phyloP scores from a whole-genome alignment of 1,140 invertebrate genomes.

The Chironomus tepperi region DNA sequence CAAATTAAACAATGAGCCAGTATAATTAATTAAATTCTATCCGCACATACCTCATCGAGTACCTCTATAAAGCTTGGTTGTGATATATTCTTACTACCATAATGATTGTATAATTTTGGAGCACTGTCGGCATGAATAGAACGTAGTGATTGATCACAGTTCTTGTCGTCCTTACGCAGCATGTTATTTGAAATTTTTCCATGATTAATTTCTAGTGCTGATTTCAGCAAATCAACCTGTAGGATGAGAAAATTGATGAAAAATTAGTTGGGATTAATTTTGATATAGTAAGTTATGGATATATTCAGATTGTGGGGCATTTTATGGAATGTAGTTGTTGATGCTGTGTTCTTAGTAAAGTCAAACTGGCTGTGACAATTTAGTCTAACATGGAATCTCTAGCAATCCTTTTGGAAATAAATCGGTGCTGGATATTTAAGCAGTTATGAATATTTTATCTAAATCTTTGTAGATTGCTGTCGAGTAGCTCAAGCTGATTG shows the following conservation, averaged over 20 bases:
- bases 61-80: constrained; percentile 45
- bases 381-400: too few species aligned
- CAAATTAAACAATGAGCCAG: not conserved
- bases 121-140: constrained; percentile 48
- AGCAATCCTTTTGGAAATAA: too few species aligned
- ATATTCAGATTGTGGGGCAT: too few species aligned
- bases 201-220: constrained; percentile 54
- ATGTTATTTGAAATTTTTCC: constrained; percentile 39
- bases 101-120: constrained; percentile 47
- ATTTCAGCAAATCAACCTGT: constrained; percentile 48
- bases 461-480: too few species aligned
- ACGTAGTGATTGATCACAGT: constrained; percentile 42
- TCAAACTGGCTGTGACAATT: too few species aligned
- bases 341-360: too few species aligned
- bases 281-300: not conserved
- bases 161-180: constrained; percentile 41
- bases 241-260: not conserved
- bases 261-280: not conserved
- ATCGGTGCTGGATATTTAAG: too few species aligned
- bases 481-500: too few species aligned
- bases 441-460: too few species aligned
- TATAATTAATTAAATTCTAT: constrained; percentile 21
- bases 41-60: constrained; percentile 38
- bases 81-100: constrained; percentile 47
- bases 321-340: too few species aligned